Evolutionary conservation across 2,888 invertebrate species (phyloP).

Genomic region (Neelides folsomi): DNA sequence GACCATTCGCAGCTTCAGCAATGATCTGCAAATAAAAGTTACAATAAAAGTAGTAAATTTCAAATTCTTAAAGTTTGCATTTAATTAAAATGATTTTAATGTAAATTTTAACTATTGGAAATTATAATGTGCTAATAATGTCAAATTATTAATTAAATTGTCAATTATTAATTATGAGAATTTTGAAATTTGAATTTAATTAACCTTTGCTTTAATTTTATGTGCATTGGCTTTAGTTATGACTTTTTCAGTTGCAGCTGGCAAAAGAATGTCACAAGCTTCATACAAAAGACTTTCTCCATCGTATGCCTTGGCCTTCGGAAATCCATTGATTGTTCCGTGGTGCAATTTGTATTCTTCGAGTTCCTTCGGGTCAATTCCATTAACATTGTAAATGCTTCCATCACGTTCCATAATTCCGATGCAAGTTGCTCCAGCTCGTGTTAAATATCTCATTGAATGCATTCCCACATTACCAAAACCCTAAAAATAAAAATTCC

Average conservation of each 20-base stretch:
- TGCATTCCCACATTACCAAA: constrained; percentile 97
- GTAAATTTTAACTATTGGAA: too few species aligned
- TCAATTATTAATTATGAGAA: too few species aligned
- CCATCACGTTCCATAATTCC: constrained; percentile 85
- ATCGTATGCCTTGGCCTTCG: constrained; percentile 73
- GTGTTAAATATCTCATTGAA: constrained; percentile 80
- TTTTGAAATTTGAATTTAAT: constrained; percentile 64
- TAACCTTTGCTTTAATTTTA: constrained; percentile 75
- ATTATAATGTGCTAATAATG: too few species aligned
- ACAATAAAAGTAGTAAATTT: too few species aligned
- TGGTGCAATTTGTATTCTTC: constrained; percentile 77
- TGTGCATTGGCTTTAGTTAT: constrained; percentile 82
- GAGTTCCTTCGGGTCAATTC: constrained; percentile 82
- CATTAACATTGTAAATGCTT: constrained; percentile 70
- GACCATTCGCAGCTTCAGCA: constrained; percentile 93
- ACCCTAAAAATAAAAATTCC: constrained; percentile 47
- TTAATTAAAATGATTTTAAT: too few species aligned
- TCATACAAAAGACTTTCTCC: constrained; percentile 72
- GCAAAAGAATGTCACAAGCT: constrained; percentile 89
- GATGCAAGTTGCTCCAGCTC: constrained; percentile 82
- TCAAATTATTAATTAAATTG: too few species aligned
- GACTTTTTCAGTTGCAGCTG: constrained; percentile 89
- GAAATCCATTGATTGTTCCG: constrained; percentile 87
- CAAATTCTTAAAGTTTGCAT: too few species aligned
- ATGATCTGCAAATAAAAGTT: constrained; percentile 55